phyloP scores from a whole-genome alignment of 2,113 vertebrate genomes.

The Onychostruthus taczanowskii region DNA sequence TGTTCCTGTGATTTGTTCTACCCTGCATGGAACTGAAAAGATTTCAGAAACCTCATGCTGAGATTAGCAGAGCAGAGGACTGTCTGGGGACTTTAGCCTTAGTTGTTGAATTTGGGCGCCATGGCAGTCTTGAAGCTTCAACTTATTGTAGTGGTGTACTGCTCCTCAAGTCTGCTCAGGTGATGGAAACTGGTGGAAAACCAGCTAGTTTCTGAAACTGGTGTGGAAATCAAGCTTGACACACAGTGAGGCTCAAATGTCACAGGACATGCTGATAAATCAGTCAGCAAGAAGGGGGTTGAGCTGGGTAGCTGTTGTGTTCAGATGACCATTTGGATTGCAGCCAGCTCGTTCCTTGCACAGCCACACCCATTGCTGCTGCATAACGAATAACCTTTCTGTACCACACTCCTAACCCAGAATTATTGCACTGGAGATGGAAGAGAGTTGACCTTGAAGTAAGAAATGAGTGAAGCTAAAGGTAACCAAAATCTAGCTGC shows the following conservation, averaged over 20 bases:
- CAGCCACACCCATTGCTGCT: neutral
- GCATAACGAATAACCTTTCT: neutral
- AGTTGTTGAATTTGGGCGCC: neutral
- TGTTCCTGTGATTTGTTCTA: neutral
- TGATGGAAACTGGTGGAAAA: neutral
- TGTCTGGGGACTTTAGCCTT: neutral
- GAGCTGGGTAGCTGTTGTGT: neutral
- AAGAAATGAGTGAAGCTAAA: neutral
- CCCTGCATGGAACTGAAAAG: neutral
- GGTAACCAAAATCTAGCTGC: neutral
- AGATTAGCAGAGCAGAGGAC: neutral
- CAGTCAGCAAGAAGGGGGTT: neutral
- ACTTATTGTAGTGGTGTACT: rapidly evolving
- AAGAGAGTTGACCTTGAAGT: neutral
- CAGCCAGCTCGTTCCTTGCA: neutral
- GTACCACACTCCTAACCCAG: neutral
- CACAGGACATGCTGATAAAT: neutral
- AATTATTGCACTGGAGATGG: neutral
- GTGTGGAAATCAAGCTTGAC: neutral
- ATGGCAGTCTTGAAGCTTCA: neutral
- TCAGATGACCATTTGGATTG: neutral
- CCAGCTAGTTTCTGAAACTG: neutral
- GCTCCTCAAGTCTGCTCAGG: neutral
- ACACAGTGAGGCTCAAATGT: neutral
- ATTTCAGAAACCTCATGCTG: neutral